These are phyloP conservation scores for Thera obeliscata DNA, from an alignment of 2,888 invertebrate species.

Conservation along the genomic window DNA sequence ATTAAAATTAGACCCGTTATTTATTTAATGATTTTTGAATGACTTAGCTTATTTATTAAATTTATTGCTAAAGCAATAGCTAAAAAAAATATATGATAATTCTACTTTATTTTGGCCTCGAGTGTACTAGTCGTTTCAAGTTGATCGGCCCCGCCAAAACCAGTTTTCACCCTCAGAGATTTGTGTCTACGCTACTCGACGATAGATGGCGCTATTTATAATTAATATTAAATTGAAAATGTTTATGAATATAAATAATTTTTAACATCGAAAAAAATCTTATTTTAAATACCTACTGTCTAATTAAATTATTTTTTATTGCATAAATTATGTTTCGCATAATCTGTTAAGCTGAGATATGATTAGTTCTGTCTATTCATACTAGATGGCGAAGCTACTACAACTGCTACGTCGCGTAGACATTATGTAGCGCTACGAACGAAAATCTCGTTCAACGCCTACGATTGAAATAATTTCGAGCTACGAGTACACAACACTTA, in stretches of 20 bases:
- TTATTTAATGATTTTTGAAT: too few relatives aligned
- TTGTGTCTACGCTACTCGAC: constrained; percentile 50
- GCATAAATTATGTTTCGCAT: too few relatives aligned
- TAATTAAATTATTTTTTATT: neutral
- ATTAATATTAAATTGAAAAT: neutral
- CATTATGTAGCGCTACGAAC: constrained; percentile 1
- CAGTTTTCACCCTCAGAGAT: constrained; percentile 1
- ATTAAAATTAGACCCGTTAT: too few relatives aligned
- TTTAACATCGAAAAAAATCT: neutral
- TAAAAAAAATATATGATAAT: too few relatives aligned
- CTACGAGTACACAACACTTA: neutral
- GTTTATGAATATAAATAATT: neutral
- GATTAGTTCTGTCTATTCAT: constrained; percentile 11
- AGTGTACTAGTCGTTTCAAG: constrained; percentile 19
- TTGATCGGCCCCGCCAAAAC: constrained; percentile 6
- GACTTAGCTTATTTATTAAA: too few relatives aligned
- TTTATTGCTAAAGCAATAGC: too few relatives aligned
- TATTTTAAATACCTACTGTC: neutral
- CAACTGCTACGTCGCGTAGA: constrained; percentile 20
- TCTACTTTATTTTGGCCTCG: neutral
- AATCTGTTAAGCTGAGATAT: neutral
- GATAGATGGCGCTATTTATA: constrained; percentile 56
- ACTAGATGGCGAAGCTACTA: constrained; percentile 27
- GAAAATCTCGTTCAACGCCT: neutral
- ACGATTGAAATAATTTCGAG: neutral